Base-by-base conservation (phyloP, 1,140 invertebrate species). In the Diplogasteroides magnus region DNA sequence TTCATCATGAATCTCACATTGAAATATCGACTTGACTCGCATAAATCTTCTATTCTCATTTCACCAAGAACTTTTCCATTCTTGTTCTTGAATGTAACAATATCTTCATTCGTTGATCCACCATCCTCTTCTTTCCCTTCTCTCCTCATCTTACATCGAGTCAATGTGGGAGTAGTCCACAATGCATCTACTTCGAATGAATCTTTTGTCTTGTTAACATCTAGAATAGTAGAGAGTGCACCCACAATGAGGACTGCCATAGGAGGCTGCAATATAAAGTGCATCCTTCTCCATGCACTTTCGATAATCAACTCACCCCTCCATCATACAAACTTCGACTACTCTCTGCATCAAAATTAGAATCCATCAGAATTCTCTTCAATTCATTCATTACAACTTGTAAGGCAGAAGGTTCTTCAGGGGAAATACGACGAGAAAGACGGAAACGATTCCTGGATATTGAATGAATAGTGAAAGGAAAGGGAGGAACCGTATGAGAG, bases 401-500 rank as follows among this genome's bases (percentile, higher is more conserved):
- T 6, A 48, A 19, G 6, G 37, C 6, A 19, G 37, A 48, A 6
- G 37, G 19, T 6, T 48, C 6, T 19, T 48, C 37, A 48, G 6
- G 6, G 37, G 37, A 48, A 6, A 19, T 6, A 6, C 37, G 37
- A 48, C 37, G 37, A 6, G 37, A 48, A 6, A 48, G 37, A 48
- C 37, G 37, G 37, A 6, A 48, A 19, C 37, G 37, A 48, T 48
- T 48, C 19, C 37, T 48, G 6, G 19, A 48, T 11, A 48, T 48
- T 48, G 37, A 48, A 11, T 48, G 6, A 48, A 48, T 48, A 48
- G 19, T 48, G 37, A 48, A 48, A 48, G 19, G 37, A 6, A 48
- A 48, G 37, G 19, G 37, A 48, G 37, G 19, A 48, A 48, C 31
- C 62, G 65, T 19, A 71, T 68, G 26, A 72, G 31, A 2, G 65